phyloP scores from a whole-genome alignment of 2,888 invertebrate genomes.

The Geophilus truncorum region DNA sequence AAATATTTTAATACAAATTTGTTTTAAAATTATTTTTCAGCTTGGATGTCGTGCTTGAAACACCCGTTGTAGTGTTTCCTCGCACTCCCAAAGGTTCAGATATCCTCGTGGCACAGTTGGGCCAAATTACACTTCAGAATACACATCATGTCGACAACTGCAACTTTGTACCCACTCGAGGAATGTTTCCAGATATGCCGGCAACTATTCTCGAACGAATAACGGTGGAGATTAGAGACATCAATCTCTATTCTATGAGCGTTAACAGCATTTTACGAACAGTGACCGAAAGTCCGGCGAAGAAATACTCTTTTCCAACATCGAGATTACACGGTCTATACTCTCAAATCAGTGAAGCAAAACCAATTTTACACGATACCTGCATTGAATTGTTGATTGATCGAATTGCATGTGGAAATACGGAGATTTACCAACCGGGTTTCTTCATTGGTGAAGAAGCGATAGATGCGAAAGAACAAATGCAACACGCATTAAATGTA shows the following conservation, averaged over 20 bases:
- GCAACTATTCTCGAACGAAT: constrained; percentile 49
- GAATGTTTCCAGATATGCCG: not conserved
- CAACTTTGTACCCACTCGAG: not conserved
- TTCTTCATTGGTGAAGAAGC: constrained; percentile 41
- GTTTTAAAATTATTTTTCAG: too few relatives aligned
- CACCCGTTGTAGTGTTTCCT: constrained; percentile 85
- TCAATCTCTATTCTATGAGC: constrained; percentile 77
- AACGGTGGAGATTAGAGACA: constrained; percentile 71
- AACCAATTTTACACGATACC: constrained; percentile 82
- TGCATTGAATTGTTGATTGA: constrained; percentile 66
- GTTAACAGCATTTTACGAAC: constrained; percentile 45
- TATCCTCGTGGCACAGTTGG: constrained; percentile 86
- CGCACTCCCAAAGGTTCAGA: constrained; percentile 68
- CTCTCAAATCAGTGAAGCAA: constrained; percentile 66
- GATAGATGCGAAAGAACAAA: constrained; percentile 31
- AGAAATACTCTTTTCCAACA: not conserved
- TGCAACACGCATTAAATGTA: constrained; percentile 12
- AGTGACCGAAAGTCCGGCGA: not conserved
- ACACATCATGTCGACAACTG: constrained; percentile 1
- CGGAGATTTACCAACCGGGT: not conserved
- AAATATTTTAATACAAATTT: not conserved
- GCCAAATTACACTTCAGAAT: constrained; percentile 64
- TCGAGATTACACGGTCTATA: constrained; percentile 55
- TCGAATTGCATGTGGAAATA: constrained; percentile 45
- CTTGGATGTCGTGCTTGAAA: constrained; percentile 74